A percentile compares a stretch with the other conserved stretches of the same genome.
These are phyloP conservation scores for Dipodomys stephensi DNA, from an alignment of 2,113 vertebrate genomes.

Conservation along the genomic window DNA sequence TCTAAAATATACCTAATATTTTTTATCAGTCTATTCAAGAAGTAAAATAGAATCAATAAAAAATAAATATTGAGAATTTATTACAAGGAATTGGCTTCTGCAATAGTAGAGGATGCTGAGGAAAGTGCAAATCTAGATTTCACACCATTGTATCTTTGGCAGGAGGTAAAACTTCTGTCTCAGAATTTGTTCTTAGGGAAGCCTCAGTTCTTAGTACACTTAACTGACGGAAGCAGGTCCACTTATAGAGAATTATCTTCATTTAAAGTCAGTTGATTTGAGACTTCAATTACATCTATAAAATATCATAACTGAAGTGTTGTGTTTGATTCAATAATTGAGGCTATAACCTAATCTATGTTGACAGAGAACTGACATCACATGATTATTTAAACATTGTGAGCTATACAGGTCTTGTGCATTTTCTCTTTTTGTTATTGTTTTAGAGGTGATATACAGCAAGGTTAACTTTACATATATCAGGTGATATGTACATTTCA, in stretches of 20 bases:
- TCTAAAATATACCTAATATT: constrained; percentile 11
- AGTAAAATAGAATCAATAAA: constrained; percentile 41
- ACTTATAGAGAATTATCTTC: neutral
- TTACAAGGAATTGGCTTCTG: neutral
- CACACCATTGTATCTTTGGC: neutral
- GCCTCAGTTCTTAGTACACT: neutral
- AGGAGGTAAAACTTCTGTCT: neutral
- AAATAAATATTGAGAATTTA: neutral
- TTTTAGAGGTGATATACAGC: too few species aligned
- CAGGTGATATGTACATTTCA: too few species aligned
- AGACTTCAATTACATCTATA: constrained; percentile 24
- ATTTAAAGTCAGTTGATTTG: constrained; percentile 28
- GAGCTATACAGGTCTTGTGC: neutral
- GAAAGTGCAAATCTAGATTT: neutral
- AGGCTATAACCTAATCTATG: neutral
- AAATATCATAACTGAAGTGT: neutral
- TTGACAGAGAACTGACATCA: neutral
- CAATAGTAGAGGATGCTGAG: neutral
- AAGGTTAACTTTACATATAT: too few species aligned
- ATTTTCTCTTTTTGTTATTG: too few species aligned
- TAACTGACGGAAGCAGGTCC: neutral
- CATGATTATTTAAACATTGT: constrained; percentile 19
- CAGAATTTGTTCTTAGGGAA: constrained; percentile 30
- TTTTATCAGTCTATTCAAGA: constrained; percentile 17
- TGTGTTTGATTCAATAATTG: neutral